phyloP scores from a whole-genome alignment of 2,113 vertebrate species.

The Carassius carassius region DNA sequence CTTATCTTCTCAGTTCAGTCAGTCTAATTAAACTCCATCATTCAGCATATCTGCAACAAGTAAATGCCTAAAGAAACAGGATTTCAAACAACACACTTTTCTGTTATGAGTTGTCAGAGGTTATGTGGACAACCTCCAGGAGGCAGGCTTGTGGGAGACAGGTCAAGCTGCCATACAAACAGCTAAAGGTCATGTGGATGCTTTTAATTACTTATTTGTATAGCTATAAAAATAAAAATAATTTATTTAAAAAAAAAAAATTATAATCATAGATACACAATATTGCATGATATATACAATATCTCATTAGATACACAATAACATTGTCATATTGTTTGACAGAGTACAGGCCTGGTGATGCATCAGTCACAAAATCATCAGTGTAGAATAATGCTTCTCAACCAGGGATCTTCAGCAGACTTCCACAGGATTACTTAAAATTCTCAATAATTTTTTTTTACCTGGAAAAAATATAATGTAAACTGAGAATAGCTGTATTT shows the following conservation, averaged over 20 bases:
- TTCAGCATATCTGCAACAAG: conserved; percentile 3
- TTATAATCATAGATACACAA: too few species aligned
- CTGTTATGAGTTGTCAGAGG: not conserved
- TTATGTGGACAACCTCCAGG: not conserved
- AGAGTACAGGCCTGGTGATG: too few species aligned
- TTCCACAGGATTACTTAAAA: not conserved
- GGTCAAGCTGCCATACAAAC: not conserved
- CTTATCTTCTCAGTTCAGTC: conserved; percentile 8
- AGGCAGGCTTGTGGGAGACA: not conserved
- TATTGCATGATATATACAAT: too few species aligned
- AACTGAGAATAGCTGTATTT: too few species aligned
- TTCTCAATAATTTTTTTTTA: not conserved
- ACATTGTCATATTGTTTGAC: too few species aligned
- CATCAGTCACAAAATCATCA: too few species aligned
- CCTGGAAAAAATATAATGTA: too few species aligned
- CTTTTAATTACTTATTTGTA: not conserved
- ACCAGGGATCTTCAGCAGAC: not conserved
- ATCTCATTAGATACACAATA: too few species aligned
- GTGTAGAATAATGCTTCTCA: not conserved
- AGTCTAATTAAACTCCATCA: not conserved
- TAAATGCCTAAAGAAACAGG: not conserved
- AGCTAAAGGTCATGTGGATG: not conserved
- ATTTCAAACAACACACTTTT: too few species aligned
- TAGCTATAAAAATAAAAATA: not conserved
- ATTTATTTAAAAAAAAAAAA: too few species aligned